Base-by-base conservation (phyloP, 1,140 invertebrate genomes). In the Adelges cooleyi region DNA sequence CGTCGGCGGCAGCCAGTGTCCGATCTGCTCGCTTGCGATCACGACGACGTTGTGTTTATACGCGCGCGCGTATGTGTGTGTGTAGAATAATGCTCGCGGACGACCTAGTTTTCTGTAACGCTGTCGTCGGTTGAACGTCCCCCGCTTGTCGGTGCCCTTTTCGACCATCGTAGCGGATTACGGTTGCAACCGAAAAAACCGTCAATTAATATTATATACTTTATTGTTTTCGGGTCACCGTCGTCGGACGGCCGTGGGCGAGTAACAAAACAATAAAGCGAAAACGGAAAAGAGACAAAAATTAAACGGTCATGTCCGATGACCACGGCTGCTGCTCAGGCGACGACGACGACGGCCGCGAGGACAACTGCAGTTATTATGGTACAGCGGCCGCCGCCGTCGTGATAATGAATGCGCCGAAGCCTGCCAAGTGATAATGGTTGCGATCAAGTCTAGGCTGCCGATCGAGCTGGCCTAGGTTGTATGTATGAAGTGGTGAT, bases 111-210 rank as follows among this genome's bases (percentile, higher is more conserved):
- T 42, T 27, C 22, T 40, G 40, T 42, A 42, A 54, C 36, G 18
- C 52, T 20, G 36, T 40, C 53, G 54, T 59, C 54, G 54, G 54
- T 59, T 59, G 42, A 44, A 44, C 54, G 54, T 23, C 40, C 40
- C 29, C 29, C 29, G 29, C 29, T 23, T 44, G 40, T 59, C 54
- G 54, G 40, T 38, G 40, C 11, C 46, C 18, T 48, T 33, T 33
- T 33, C 11, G 29, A 33, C 29, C 29, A 33, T n/a, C 29, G 11
- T 33, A 6, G 29, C 29, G 11, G 29, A 33, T 33, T 33, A 33
- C 29, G 11, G 5, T 33, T 33, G 29, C 11, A 11, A 33, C n/a
- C n/a, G n/a, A n/a, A n/a, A n/a, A n/a, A n/a, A n/a, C n/a, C n/a
- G n/a, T n/a, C n/a, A n/a, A n/a, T n/a, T n/a, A n/a, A n/a, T n/a